Percentiles rank a stretch among this genome's conserved stretches.
Evolutionary conservation across 2,888 invertebrate genomes (phyloP).

Genomic region (Ophion costatus): DNA sequence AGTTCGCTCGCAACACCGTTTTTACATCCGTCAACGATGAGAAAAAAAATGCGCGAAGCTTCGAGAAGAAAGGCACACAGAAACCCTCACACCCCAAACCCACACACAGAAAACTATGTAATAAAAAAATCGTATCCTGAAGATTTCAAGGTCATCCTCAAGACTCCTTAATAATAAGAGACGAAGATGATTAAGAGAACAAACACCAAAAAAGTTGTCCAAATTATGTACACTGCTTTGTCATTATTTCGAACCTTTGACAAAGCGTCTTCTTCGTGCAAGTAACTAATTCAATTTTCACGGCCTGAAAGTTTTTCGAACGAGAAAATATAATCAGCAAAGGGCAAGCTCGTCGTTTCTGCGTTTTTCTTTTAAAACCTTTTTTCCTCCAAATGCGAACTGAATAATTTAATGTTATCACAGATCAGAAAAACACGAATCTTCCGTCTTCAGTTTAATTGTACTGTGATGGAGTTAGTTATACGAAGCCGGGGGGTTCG

Average conservation of each 20-base stretch:
- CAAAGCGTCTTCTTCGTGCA: conserved; percentile 3
- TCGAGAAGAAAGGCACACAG: conserved; percentile 23
- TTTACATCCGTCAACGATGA: conserved; percentile 1
- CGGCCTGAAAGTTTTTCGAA: conserved; percentile 2
- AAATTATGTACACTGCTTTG: conserved; percentile 22
- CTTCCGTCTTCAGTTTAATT: not conserved
- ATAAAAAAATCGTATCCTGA: too few species aligned
- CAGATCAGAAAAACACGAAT: not conserved
- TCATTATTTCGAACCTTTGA: conserved; percentile 28
- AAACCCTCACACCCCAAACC: too few species aligned
- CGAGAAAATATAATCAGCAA: conserved; percentile 11
- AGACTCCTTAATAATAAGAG: conserved; percentile 12
- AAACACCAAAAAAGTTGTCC: not conserved
- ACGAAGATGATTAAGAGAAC: not conserved
- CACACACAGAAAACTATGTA: too few species aligned
- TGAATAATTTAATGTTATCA: conserved; percentile 5
- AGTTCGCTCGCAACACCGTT: conserved; percentile 9
- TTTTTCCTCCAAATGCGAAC: not conserved
- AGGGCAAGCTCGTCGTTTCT: conserved; percentile 16
- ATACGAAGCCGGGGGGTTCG: too few species aligned
- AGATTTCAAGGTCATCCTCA: not conserved
- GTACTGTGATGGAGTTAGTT: not conserved
- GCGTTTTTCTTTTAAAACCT: not conserved
- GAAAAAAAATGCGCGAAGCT: conserved; percentile 27
- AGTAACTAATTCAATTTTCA: conserved; percentile 15